phyloP scores from a whole-genome alignment of 2,888 invertebrate species.

The Cyaniris semiargus region DNA sequence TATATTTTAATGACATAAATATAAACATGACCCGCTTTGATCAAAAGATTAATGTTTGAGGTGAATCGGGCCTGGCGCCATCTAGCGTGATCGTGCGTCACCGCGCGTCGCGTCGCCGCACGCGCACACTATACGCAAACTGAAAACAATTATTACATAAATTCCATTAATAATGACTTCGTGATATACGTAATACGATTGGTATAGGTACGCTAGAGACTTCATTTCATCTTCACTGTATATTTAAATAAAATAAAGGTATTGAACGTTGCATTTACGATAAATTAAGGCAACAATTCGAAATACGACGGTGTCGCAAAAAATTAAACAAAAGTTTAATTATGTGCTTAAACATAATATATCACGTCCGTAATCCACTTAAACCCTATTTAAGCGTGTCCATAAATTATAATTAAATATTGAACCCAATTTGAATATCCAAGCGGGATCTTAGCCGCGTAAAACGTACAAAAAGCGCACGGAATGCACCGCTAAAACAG shows the following conservation, averaged over 20 bases:
- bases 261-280: not conserved
- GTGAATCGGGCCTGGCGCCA: constrained; percentile 60
- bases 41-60: constrained; percentile 64
- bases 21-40: constrained; percentile 57
- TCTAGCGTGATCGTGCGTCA: constrained; percentile 37
- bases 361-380: not conserved
- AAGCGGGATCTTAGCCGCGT: constrained; percentile 55
- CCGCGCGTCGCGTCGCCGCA: constrained; percentile 40
- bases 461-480: constrained; percentile 60
- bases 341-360: not conserved
- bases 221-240: not conserved
- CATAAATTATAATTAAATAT: constrained; percentile 29
- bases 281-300: not conserved
- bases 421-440: constrained; percentile 49
- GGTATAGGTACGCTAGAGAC: not conserved
- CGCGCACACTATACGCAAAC: constrained; percentile 9
- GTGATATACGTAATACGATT: not conserved
- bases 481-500: constrained; percentile 62
- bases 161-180: not conserved
- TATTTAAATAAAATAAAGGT: not conserved
- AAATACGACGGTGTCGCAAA: not conserved
- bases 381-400: constrained; percentile 11
- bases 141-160: not conserved
- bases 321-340: not conserved
- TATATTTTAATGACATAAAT: constrained; percentile 58